These are phyloP conservation scores for Pristionchus maxplancki DNA, from an alignment of 2,888 invertebrate genomes.

Conservation along the genomic window DNA sequence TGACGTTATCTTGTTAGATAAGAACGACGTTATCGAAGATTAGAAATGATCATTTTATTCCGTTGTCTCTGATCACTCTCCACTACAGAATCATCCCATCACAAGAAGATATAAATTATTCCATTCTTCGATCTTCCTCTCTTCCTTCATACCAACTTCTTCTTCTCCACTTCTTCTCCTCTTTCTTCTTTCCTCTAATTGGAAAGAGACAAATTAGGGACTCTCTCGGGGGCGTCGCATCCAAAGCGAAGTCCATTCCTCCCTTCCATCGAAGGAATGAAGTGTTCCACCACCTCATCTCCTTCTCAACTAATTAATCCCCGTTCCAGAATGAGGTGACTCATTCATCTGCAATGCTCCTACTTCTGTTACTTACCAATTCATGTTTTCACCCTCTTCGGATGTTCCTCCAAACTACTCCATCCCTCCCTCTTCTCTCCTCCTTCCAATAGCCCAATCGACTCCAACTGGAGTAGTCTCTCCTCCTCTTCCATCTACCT, in stretches of 20 bases:
- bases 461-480: neutral
- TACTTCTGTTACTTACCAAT: no score
- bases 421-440: neutral
- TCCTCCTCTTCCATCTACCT: neutral
- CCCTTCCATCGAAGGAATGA: neutral
- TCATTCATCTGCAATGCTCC: no score
- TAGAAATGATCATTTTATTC: neutral
- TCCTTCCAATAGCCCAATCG: neutral
- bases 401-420: neutral
- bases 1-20: neutral
- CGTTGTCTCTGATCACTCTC: neutral
- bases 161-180: neutral
- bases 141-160: conserved; percentile 18
- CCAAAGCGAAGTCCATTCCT: neutral
- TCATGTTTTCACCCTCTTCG: neutral
- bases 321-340: neutral
- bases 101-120: neutral
- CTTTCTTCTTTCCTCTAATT: conserved; percentile 41
- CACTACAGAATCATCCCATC: neutral
- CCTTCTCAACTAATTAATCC: neutral
- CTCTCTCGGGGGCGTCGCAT: conserved; percentile 3
- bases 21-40: neutral
- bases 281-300: neutral
- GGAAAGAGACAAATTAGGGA: conserved; percentile 47
- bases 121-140: neutral